Base-by-base conservation (phyloP, 1,140 invertebrate species). In the Temnothorax longispinosus region DNA sequence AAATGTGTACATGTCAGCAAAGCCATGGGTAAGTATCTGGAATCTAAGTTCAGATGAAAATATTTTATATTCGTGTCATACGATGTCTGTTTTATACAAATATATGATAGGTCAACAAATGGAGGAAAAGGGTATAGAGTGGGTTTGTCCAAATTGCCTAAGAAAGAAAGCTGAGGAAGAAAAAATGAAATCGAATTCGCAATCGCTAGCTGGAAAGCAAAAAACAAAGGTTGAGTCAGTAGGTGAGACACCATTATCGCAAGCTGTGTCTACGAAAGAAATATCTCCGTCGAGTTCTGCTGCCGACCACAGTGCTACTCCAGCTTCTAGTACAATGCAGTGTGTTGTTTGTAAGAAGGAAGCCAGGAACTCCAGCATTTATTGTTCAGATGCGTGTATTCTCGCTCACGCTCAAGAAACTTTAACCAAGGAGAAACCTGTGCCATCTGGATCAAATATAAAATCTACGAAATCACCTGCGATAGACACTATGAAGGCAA, bases 1-100 rank as follows among this genome's bases (percentile, higher is more conserved):
- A 98, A 98, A 92, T 99, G 99, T 96, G 99, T 99, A 7, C 98
- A 98, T 86, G 97, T 99, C 6, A 99, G 98, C 18, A 98, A 98
- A 96, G 97, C 97, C 2, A 98, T 98, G 97, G 97, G 98, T 95
- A 95, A 95, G 92, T 71, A 54, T 44, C 41, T 21, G 5, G 6
- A 15, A 69, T 56, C 4, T 71, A n/a, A 15, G 3, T 71, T 41
- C 58, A 74, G 27, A 27, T 27, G 27, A 27, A 27, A 27, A 27
- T 27, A 27, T 27, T 27, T 27, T 75, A 32, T 10, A 35, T 54
- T 38, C 21, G 3, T 27, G 54, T 54, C 6, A 50, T 54, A 21
- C 18, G 0, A 54, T 56, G 44, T 54, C 0, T 77, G 47, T 18
- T 8, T 69, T 72, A 27, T 8, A 64, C 41, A 27, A 50, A 69